Conservation (phyloP, 2,797 vertebrate species). For the Pipistrellus kuhlii region DNA sequence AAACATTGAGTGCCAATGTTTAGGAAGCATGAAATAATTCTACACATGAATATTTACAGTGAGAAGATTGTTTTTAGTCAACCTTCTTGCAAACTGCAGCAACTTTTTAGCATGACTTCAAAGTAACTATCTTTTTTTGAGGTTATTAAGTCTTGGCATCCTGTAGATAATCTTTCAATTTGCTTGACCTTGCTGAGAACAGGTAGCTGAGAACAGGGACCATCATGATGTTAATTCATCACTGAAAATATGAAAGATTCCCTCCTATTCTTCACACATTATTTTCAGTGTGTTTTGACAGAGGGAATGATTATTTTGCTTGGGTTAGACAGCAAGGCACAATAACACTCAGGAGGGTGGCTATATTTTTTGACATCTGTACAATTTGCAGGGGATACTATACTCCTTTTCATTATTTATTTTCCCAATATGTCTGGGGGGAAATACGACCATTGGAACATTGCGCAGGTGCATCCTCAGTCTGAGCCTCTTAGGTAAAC, state of each 20-base stretch:
- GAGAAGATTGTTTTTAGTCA: neutral
- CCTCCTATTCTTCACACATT: slow-evolving; percentile 75
- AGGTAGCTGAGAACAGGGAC: neutral
- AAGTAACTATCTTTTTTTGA: slow-evolving; percentile 47
- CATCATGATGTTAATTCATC: slow-evolving; percentile 69
- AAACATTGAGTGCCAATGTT: neutral
- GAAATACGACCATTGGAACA: slow-evolving; percentile 64
- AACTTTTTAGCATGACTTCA: slow-evolving; percentile 3
- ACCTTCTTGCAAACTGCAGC: neutral
- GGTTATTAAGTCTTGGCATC: slow-evolving; percentile 59
- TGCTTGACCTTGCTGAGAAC: slow-evolving; percentile 63
- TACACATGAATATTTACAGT: neutral
- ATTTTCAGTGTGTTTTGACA: slow-evolving; percentile 82
- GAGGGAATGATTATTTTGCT: slow-evolving; percentile 64
- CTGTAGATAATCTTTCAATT: slow-evolving; percentile 48
- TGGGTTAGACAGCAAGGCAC: slow-evolving; percentile 81
- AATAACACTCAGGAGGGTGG: slow-evolving; percentile 80
- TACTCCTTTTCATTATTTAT: slow-evolving; percentile 74
- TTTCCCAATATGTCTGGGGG: slow-evolving; percentile 64
- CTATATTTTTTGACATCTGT: slow-evolving; percentile 83
- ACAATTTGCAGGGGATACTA: slow-evolving; percentile 77
- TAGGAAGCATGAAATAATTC: slow-evolving; percentile 34
- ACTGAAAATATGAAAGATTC: slow-evolving; percentile 56
- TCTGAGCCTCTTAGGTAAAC: slow-evolving; percentile 69
- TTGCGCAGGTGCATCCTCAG: slow-evolving; percentile 29